These are phyloP conservation scores for Halisarca cf. caerulea DNA, from an alignment of 37 sponge, comb jelly and placozoan genomes.

Conservation along the genomic window DNA sequence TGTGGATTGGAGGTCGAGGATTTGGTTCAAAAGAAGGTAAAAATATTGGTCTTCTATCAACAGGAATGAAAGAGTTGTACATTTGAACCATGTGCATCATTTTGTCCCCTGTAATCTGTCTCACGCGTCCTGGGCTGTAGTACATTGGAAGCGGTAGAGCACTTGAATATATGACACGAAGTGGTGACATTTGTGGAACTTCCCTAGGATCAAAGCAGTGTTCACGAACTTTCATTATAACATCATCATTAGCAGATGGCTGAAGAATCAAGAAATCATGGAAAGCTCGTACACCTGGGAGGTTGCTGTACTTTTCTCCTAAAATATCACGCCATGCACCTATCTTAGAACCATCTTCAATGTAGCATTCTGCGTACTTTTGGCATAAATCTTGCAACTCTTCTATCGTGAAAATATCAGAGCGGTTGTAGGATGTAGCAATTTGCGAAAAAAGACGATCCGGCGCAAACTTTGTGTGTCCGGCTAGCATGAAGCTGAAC, in stretches of 20 bases:
- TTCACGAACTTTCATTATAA: slow-evolving; percentile 31
- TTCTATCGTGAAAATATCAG: slow-evolving; percentile 22
- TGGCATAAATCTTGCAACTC: background rate
- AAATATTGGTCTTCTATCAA: too few species aligned
- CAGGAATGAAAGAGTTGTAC: too few species aligned
- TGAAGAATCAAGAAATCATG: slow-evolving; percentile 36
- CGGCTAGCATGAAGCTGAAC: slow-evolving; percentile 33
- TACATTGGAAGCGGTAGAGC: too few species aligned
- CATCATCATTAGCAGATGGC: background rate
- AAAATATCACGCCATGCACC: slow-evolving; percentile 25
- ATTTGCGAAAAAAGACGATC: slow-evolving; percentile 23
- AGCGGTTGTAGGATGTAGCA: slow-evolving; percentile 5
- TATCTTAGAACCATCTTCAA: slow-evolving; percentile 19
- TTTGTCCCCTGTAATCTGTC: too few species aligned
- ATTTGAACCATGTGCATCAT: too few species aligned
- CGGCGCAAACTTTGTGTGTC: slow-evolving; percentile 44
- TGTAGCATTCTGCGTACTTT: background rate
- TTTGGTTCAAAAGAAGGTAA: too few species aligned
- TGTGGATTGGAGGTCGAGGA: too few species aligned
- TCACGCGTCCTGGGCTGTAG: too few species aligned
- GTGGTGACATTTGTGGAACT: background rate
- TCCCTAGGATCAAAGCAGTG: slow-evolving; percentile 7
- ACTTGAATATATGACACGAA: background rate
- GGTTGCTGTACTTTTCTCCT: slow-evolving; percentile 33
- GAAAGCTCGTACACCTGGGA: slow-evolving; percentile 32